Conservation (phyloP, 2,888 invertebrate species). For the Argynnis bischoffii region DNA sequence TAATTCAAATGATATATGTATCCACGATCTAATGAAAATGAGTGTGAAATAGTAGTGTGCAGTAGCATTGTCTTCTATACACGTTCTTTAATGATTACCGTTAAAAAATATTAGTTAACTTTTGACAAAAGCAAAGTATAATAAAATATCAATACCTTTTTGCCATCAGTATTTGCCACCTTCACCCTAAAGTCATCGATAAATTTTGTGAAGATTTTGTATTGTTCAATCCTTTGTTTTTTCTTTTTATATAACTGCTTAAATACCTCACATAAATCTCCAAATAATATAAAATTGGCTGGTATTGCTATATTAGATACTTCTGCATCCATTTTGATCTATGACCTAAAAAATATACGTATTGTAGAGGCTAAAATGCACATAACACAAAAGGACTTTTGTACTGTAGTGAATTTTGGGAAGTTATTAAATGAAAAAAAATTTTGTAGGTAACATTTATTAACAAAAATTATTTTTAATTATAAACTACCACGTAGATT, state of each 20-base stretch:
- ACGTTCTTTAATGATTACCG: too few species aligned
- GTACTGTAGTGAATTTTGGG: too few species aligned
- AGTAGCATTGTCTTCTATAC: too few species aligned
- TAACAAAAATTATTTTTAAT: too few species aligned
- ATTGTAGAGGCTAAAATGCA: slow-evolving; percentile 1
- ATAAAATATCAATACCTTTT: slow-evolving; percentile 58
- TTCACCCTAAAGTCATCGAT: slow-evolving; percentile 73
- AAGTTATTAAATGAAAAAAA: too few species aligned
- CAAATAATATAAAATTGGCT: slow-evolving; percentile 73
- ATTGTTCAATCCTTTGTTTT: slow-evolving; percentile 70
- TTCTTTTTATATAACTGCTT: slow-evolving; percentile 81
- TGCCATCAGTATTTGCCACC: slow-evolving; percentile 51
- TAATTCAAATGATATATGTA: too few species aligned
- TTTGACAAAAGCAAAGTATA: background rate
- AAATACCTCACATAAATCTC: slow-evolving; percentile 82
- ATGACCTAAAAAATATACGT: slow-evolving; percentile 23
- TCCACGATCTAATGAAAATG: too few species aligned
- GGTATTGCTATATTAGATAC: slow-evolving; percentile 39
- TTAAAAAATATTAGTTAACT: too few species aligned
- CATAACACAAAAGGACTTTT: background rate
- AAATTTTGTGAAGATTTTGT: slow-evolving; percentile 70
- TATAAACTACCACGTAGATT: too few species aligned
- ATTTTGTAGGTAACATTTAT: too few species aligned
- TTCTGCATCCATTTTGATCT: slow-evolving; percentile 24
- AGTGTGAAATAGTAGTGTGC: too few species aligned